phyloP scores from a whole-genome alignment of 2,113 vertebrate genomes.

The Bucco capensis region DNA sequence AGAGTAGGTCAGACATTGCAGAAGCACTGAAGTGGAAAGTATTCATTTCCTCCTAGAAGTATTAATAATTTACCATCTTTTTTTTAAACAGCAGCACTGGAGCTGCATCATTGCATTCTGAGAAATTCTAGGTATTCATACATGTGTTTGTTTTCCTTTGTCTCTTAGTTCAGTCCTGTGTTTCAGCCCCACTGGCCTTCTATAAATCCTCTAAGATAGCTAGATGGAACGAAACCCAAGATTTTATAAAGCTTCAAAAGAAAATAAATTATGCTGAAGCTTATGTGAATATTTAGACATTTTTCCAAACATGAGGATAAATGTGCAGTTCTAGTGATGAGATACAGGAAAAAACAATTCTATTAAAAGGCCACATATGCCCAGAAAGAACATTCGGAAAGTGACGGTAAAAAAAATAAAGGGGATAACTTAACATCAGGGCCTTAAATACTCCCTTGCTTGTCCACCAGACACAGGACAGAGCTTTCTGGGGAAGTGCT shows the following conservation, averaged over 20 bases:
- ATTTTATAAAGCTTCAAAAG: slow-evolving; percentile 49
- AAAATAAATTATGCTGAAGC: slow-evolving; percentile 40
- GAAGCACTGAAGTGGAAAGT: not conserved
- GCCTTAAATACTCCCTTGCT: not conserved
- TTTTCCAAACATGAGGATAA: slow-evolving; percentile 47
- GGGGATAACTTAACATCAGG: not conserved
- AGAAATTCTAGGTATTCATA: slow-evolving; percentile 1
- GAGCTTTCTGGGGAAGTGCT: not conserved
- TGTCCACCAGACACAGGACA: not conserved
- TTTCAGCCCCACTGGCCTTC: not conserved
- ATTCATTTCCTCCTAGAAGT: slow-evolving; percentile 27
- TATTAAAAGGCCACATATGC: slow-evolving; percentile 24
- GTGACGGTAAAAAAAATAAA: not conserved
- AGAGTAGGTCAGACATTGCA: not conserved
- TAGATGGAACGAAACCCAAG: slow-evolving; percentile 16
- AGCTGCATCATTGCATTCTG: not conserved
- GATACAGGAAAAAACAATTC: slow-evolving; percentile 60
- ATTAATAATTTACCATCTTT: slow-evolving; percentile 58
- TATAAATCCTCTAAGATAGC: slow-evolving; percentile 33
- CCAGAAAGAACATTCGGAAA: slow-evolving; percentile 24
- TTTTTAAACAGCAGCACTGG: not conserved
- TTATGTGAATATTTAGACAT: slow-evolving; percentile 57
- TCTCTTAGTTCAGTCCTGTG: not conserved
- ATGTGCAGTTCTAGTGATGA: slow-evolving; percentile 24
- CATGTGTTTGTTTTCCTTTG: slow-evolving; percentile 5